Conservation (phyloP, 2,113 vertebrate genomes). For the Otolemur garnettii region DNA sequence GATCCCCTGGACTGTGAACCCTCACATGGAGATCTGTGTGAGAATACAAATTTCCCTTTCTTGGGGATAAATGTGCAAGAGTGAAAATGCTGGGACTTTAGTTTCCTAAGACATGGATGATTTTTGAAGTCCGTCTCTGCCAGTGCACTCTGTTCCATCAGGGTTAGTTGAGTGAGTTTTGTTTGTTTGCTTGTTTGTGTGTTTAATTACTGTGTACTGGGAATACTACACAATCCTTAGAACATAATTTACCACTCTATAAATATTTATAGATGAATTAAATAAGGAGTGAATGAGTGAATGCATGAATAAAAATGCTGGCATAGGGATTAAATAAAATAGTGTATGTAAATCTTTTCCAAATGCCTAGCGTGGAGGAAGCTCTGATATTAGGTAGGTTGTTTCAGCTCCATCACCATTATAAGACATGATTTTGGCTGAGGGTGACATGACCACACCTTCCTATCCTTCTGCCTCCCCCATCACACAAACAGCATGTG, state of each 20-base stretch:
- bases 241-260: conserved; percentile 63
- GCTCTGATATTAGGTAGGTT: neutral
- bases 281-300: conserved; percentile 65
- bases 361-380: neutral
- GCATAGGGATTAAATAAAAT: conserved; percentile 63
- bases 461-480: neutral
- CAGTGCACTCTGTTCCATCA: neutral
- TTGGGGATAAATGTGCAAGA: neutral
- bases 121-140: neutral
- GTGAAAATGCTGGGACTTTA: neutral
- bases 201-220: conserved; percentile 6
- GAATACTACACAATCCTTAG: conserved; percentile 15
- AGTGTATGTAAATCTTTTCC: conserved; percentile 44
- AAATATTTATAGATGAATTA: conserved; percentile 76
- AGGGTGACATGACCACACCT: neutral
- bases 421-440: neutral
- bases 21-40: neutral
- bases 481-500: neutral
- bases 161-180: neutral
- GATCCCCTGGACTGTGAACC: no score
- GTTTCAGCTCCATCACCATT: neutral
- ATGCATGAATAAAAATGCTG: conserved; percentile 57
- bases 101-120: neutral
- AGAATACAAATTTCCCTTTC: neutral
- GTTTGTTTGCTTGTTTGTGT: conserved; percentile 55